Evolutionary conservation across 2,888 invertebrate genomes (phyloP), one percentile per base, ranked within the genome.

Genomic region (Gryllus longicercus): DNA sequence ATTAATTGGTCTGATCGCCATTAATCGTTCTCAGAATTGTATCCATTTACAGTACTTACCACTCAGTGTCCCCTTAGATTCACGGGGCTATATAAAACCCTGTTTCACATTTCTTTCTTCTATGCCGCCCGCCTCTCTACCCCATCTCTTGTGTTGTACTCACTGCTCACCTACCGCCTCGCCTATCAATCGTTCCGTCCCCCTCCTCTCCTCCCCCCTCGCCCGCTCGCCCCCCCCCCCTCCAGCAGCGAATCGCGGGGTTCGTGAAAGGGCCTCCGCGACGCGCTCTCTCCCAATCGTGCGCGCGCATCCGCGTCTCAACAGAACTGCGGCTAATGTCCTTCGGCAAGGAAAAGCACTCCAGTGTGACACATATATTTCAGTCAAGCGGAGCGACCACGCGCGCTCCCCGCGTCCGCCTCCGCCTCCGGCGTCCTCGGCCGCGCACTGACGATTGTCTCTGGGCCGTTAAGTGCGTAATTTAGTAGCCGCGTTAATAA

Each of bases 381-480:
- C 63, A 63, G 63, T 63, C 16, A 63, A n/a, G 63, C 63, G 63
- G n/a, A 11, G 11, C 63, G 63, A 8, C 63, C 63, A 5, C 25
- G 63, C 63, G 25, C 25, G 25, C 25, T 25, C 25, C 25, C 25
- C 25, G 25, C 25, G 25, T 25, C 25, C 38, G 38, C 38, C 38
- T 5, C 25, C 38, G 38, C 38, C 38, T 5, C 38, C 4, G 5
- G 8, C 38, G 38, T 38, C 38, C 38, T 38, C 38, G 38, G 38
- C 38, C 38, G 63, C 14, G 63, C 63, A 63, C 63, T 63, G 63
- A 63, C 63, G 63, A 63, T 63, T 63, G 63, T 63, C 63, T 63
- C 63, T 63, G 63, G 63, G n/a, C 63, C 63, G 63, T 63, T 63
- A 63, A 63, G 63, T 63, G 63, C 63, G 63, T 63, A 63, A 63